Evolutionary conservation across 2,797 vertebrate species (phyloP).

Genomic region (Amphiprion clarkii): DNA sequence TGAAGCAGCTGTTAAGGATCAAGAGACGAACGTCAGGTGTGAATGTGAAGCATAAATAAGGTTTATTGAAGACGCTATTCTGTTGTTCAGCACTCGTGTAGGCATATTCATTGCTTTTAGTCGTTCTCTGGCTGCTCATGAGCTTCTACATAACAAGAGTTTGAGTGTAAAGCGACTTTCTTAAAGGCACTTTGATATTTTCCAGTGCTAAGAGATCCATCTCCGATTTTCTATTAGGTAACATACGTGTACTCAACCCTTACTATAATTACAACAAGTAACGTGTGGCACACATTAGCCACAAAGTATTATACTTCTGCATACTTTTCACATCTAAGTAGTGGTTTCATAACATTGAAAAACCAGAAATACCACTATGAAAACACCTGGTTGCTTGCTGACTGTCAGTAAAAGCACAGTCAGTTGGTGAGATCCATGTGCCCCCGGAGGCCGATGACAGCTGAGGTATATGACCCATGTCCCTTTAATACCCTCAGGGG

Average conservation of each 20-base stretch:
- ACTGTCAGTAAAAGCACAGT: conserved; percentile 15
- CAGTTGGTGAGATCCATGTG: not conserved
- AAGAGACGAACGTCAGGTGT: too few relatives aligned
- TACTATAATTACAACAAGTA: not conserved
- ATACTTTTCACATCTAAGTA: not conserved
- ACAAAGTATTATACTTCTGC: conserved; percentile 2
- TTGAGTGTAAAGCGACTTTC: too few relatives aligned
- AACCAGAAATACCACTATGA: not conserved
- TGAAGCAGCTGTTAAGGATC: too few relatives aligned
- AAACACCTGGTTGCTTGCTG: conserved; percentile 30
- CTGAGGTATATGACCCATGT: conserved; percentile 27
- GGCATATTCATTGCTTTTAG: not conserved
- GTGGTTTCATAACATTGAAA: not conserved
- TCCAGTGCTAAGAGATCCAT: not conserved
- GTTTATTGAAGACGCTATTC: not conserved
- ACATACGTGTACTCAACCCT: not conserved
- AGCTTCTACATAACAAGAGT: not conserved
- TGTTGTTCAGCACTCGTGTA: not conserved
- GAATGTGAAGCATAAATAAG: not conserved
- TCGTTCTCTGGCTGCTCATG: not conserved
- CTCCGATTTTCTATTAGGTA: not conserved
- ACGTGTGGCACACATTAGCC: not conserved
- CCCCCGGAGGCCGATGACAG: conserved; percentile 14
- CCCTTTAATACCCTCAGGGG: not conserved
- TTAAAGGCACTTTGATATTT: not conserved